Conservation (phyloP, 2,888 invertebrate genomes). For the Danaus chrysippus region DNA sequence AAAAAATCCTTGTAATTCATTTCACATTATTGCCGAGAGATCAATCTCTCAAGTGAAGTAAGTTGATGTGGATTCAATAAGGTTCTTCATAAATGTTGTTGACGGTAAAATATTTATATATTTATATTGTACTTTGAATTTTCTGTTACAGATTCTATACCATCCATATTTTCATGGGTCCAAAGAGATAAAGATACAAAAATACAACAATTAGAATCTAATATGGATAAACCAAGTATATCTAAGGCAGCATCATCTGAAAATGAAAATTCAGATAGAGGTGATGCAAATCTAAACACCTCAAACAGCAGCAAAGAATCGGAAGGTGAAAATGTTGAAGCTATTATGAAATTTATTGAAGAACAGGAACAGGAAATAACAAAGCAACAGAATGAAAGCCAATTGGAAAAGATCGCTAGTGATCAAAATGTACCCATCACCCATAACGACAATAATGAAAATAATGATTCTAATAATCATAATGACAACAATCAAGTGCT, state of each 20-base stretch:
- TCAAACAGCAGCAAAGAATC: slow-evolving; percentile 47
- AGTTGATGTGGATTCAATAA: no score
- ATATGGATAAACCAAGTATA: slow-evolving; percentile 17
- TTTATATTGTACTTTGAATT: slow-evolving; percentile 12
- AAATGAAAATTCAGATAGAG: slow-evolving; percentile 29
- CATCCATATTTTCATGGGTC: slow-evolving; percentile 85
- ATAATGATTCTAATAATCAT: slow-evolving; percentile 16
- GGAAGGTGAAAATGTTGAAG: slow-evolving; percentile 62
- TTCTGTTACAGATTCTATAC: slow-evolving; percentile 80
- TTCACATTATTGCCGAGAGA: no score
- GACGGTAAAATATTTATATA: neutral
- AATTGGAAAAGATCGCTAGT: slow-evolving; percentile 14
- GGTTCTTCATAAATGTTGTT: no score
- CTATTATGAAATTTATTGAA: slow-evolving; percentile 62
- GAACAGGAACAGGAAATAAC: slow-evolving; percentile 54
- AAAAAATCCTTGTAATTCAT: no score
- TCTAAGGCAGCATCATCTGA: slow-evolving; percentile 14
- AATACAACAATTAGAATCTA: slow-evolving; percentile 17
- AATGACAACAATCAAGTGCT: slow-evolving; percentile 16
- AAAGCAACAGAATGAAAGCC: slow-evolving; percentile 29
- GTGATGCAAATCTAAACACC: slow-evolving; percentile 13
- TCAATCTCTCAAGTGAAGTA: no score
- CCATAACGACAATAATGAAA: slow-evolving; percentile 17
- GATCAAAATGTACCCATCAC: slow-evolving; percentile 5
- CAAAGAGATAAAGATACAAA: slow-evolving; percentile 21